Evolutionary conservation across 2,888 invertebrate genomes (phyloP), one percentile per base, ranked within the genome.

Genomic region (Lasioglossum malachurum): DNA sequence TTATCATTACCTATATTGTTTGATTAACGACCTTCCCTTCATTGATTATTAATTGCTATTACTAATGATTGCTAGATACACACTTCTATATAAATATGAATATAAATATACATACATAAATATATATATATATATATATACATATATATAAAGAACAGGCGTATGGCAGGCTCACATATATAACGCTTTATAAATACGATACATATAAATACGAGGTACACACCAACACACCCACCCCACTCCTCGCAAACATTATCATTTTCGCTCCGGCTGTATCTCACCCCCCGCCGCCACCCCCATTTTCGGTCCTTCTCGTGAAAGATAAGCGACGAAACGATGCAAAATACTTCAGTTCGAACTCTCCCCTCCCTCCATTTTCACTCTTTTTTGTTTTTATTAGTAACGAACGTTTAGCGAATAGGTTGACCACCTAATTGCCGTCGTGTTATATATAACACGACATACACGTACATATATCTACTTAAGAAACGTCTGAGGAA

Each of bases 1-100:
- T 87, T 89, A 88, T 73, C 82, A 90, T 80, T 79, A 92, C 90
- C 89, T 90, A 91, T 93, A 93, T 92, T 87, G 87, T 92, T 93
- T 92, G 90, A 92, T 93, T 92, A 91, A 92, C 90, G 87, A 84
- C 81, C 87, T 80, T 84, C 74, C 84, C 84, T 92, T 89, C 88
- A 93, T 93, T 92, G 92, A 91, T 91, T 92, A 93, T 93, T 92
- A 64, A 92, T 92, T 82, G 93, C 93, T 94, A 94, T 91, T 94
- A 93, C 93, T 94, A 94, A 92, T 94, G 91, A 93, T 94, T 87
- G 90, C 91, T 94, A 94, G 92, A 91, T 90, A 92, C 93, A 93
- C 91, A 91, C 92, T 92, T 85, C 85, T 90, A 84, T 77, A 77
- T 78, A 80, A 57, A 90, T 83, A 91, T 87, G 83, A 84, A 90